phyloP scores from a whole-genome alignment of 2,113 vertebrate species.

The Mesocricetus auratus region DNA sequence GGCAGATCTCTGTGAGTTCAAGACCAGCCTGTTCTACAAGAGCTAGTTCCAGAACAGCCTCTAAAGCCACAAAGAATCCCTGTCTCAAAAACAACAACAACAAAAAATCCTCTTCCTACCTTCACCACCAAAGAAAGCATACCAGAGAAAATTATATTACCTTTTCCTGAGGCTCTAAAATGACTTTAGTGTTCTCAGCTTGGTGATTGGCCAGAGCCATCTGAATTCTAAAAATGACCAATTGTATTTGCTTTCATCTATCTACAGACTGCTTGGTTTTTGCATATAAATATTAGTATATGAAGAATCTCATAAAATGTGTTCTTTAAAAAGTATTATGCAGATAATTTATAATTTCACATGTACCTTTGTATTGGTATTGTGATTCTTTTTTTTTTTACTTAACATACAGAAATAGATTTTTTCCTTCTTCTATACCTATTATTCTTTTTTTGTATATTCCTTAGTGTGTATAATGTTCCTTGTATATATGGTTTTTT shows the following conservation, averaged over 20 bases:
- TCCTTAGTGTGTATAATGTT: too few species aligned
- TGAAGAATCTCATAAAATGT: conserved; percentile 43
- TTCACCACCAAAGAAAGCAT: background rate
- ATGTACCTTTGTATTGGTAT: background rate
- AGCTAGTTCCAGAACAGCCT: too few species aligned
- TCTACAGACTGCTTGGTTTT: conserved; percentile 30
- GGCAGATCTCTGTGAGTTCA: too few species aligned
- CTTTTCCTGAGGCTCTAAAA: conserved; percentile 48
- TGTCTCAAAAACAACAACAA: too few species aligned
- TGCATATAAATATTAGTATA: background rate
- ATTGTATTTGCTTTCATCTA: conserved; percentile 21
- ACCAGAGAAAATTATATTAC: conserved; percentile 53
- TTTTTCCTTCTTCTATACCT: too few species aligned
- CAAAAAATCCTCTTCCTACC: background rate
- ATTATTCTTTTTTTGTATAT: too few species aligned
- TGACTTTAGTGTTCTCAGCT: conserved; percentile 54
- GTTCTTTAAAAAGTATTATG: background rate
- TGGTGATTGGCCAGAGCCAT: conserved; percentile 45
- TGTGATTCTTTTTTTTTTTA: background rate
- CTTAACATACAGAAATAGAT: too few species aligned
- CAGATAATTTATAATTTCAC: background rate
- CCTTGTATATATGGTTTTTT: too few species aligned
- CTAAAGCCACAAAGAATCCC: too few species aligned
- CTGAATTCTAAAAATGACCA: conserved; percentile 58
- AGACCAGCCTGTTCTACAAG: too few species aligned